Evolutionary conservation across 2,797 vertebrate genomes (phyloP).

Genomic region (Nyctalus aviator): DNA sequence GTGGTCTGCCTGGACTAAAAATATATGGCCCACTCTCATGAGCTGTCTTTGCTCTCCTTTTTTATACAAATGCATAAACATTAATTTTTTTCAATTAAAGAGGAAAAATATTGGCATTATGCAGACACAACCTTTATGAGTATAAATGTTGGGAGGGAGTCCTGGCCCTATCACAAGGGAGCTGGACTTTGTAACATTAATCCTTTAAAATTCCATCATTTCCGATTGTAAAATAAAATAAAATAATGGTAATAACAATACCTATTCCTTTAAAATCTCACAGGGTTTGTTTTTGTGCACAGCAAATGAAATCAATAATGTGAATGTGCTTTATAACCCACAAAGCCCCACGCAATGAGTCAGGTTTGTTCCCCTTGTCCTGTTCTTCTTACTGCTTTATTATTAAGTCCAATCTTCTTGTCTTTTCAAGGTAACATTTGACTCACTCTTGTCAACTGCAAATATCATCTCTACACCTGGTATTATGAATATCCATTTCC

Average conservation of each 20-base stretch:
- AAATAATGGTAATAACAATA: background rate
- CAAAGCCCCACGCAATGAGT: background rate
- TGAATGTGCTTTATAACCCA: background rate
- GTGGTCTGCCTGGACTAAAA: background rate
- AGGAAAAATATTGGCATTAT: background rate
- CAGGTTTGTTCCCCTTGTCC: background rate
- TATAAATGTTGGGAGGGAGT: background rate
- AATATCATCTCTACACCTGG: slow-evolving; percentile 51
- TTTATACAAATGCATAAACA: background rate
- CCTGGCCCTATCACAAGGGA: background rate
- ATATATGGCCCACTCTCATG: background rate
- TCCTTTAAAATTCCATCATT: background rate
- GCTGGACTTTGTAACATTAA: background rate
- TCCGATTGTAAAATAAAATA: background rate
- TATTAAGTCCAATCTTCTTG: slow-evolving; percentile 22
- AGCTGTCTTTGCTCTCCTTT: background rate
- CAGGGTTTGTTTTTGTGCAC: background rate
- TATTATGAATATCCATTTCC: slow-evolving; percentile 46
- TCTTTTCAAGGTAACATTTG: slow-evolving; percentile 33
- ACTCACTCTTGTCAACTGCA: slow-evolving; percentile 44
- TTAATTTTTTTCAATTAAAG: background rate
- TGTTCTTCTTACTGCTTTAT: background rate
- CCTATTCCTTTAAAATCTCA: background rate
- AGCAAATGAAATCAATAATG: background rate
- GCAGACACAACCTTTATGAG: background rate